Percentiles rank a stretch among this genome's conserved stretches.
Evolutionary conservation across 2,113 vertebrate species (phyloP).

Genomic region (Bos taurus): ARS-UCD2.0 NC_037343.1:15151001-15151500

Average conservation of each 20-base stretch:
- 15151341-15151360: background rate
- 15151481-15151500: background rate
- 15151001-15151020: background rate
- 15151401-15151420: background rate
- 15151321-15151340: background rate
- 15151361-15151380: background rate
- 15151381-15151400: background rate
- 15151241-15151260: background rate
- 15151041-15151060: background rate
- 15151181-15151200: background rate
- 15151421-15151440: background rate
- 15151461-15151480: background rate
- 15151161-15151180: background rate
- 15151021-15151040: background rate
- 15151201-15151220: background rate
- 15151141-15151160: background rate
- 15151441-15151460: background rate
- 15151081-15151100: background rate
- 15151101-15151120: background rate
- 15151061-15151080: background rate
- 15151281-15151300: background rate
- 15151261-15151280: background rate
- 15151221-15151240: background rate
- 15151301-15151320: background rate
- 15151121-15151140: background rate